Evolutionary conservation across 2,888 invertebrate genomes (phyloP), one percentile per base, ranked within the genome.

Genomic region (Stramonita haemastoma): DNA sequence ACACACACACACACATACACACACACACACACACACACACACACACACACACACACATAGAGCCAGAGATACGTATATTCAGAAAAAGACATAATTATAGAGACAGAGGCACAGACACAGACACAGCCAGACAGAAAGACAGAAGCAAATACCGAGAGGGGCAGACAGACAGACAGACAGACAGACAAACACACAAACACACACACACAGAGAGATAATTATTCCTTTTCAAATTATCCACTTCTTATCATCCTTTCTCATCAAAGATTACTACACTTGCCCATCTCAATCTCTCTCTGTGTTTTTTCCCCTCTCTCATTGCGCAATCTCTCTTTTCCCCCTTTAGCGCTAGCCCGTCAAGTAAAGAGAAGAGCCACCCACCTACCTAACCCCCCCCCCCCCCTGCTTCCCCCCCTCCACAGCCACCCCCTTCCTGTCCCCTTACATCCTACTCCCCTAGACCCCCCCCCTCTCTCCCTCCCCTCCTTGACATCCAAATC

Each of bases 1-100:
- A 73, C 73, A 73, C 73, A n/a, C 11, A n/a, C 73, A n/a, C 73
- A 73, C 73, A n/a, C 73, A 73, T n/a, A 73, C 73, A 73, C 73
- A 73, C 73, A n/a, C n/a, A 73, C 73, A n/a, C 73, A 73, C 73
- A n/a, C 73, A 73, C n/a, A 73, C n/a, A 73, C 73, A 73, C 73
- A 73, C 73, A 73, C 73, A 73, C 70, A 70, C 70, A 22, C 70
- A 70, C 70, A 70, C 70, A 70, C 70, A 70, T 70, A 22, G 70
- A 13, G 11, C 17, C 70, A 70, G 70, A 17, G 70, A 22, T 17
- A 70, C 5, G 70, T 70, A 22, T 17, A 26, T 70, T 22, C 5
- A 22, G 17, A 22, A 26, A 70, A 5, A 70, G 70, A 70, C 5
- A 11, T 5, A 57, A 13, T 57, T 8, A 17, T n/a, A n/a, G n/a